Conservation (phyloP, 2,113 vertebrate genomes). For the Campylorhamphus procurvoides region DNA sequence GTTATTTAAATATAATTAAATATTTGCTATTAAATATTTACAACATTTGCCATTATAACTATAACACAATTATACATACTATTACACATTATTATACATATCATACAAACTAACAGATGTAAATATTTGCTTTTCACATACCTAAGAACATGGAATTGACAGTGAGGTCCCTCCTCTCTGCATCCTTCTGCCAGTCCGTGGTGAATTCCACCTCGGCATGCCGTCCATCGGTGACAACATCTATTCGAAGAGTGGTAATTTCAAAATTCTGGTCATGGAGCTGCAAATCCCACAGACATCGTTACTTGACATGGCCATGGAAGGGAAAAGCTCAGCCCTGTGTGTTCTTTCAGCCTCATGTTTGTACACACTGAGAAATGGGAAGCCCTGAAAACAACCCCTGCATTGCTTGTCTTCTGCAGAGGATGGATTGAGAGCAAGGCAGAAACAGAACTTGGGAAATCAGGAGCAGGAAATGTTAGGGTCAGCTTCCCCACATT, state of each 20-base stretch:
- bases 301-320: background rate
- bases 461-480: background rate
- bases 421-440: background rate
- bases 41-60: too few relatives aligned
- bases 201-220: slow-evolving; percentile 95
- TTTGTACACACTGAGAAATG: rapidly evolving
- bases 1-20: too few relatives aligned
- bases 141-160: slow-evolving; percentile 98
- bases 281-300: slow-evolving; percentile 66
- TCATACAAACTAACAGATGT: too few relatives aligned
- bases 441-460: background rate
- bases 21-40: too few relatives aligned
- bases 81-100: too few relatives aligned
- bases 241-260: slow-evolving; percentile 92
- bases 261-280: slow-evolving; percentile 94
- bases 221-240: slow-evolving; percentile 89
- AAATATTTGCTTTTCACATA: background rate
- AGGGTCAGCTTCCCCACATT: background rate
- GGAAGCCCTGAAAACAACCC: rapidly evolving
- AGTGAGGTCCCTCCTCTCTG: slow-evolving; percentile 93
- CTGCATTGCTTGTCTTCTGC: background rate
- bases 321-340: background rate
- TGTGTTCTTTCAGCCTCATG: background rate
- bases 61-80: too few relatives aligned
- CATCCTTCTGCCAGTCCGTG: slow-evolving; percentile 93